Conservation (phyloP, 1,140 invertebrate genomes). For the Lepidostoma basale region DNA sequence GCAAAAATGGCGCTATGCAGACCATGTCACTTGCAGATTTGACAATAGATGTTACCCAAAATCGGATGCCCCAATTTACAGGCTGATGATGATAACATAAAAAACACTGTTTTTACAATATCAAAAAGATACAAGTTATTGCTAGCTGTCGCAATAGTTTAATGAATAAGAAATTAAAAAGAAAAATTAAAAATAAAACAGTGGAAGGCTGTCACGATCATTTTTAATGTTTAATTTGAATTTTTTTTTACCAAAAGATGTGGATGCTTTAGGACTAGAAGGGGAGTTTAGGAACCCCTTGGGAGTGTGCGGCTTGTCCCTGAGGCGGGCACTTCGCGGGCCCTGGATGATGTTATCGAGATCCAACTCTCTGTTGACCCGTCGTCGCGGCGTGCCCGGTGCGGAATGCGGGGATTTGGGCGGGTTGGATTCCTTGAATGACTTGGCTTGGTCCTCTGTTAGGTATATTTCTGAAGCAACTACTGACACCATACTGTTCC, state of each 20-base stretch:
- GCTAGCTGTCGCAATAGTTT: no score
- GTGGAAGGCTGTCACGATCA: no score
- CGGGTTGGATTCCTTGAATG: constrained; percentile 51
- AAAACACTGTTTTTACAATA: no score
- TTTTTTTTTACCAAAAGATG: constrained; percentile 49
- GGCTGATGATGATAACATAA: no score
- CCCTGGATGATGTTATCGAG: constrained; percentile 59
- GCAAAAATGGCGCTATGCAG: no score
- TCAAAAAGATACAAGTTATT: no score
- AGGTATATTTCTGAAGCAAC: constrained; percentile 58
- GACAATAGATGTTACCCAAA: no score
- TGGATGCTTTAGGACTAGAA: constrained; percentile 58
- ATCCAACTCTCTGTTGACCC: constrained; percentile 55
- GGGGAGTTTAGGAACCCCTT: constrained; percentile 54
- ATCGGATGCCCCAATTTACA: no score
- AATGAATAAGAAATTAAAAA: no score
- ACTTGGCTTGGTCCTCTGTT: constrained; percentile 59
- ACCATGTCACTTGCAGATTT: no score
- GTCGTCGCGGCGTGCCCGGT: constrained; percentile 52
- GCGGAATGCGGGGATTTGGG: constrained; percentile 48
- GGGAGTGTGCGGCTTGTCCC: constrained; percentile 53
- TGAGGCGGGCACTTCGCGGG: constrained; percentile 45
- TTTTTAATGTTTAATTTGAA: no score
- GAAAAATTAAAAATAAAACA: no score
- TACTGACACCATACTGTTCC: constrained; percentile 56